These are phyloP conservation scores for Adelognathus sp. DNA, from an alignment of 2,888 invertebrate species.

Conservation along the genomic window DNA sequence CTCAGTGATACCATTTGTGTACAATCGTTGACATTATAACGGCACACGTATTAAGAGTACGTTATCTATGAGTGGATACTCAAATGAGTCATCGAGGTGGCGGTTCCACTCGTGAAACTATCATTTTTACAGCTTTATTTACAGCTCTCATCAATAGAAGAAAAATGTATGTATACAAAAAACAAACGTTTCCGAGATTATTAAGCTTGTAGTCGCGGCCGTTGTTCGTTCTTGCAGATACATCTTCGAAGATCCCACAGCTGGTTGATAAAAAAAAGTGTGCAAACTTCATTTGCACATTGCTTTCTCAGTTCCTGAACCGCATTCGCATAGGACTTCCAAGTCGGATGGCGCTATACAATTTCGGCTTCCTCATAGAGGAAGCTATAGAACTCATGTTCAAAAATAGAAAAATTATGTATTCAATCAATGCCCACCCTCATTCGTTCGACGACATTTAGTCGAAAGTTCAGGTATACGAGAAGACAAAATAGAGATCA, in stretches of 20 bases:
- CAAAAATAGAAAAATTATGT: too few species aligned
- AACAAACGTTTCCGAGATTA: constrained; percentile 39
- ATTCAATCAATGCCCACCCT: too few species aligned
- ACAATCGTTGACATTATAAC: neutral
- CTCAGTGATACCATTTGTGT: neutral
- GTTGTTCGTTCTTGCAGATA: constrained; percentile 53
- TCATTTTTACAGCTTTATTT: constrained; percentile 44
- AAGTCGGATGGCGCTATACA: too few species aligned
- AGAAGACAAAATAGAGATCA: too few species aligned
- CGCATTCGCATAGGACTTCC: too few species aligned
- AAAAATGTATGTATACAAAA: constrained; percentile 8
- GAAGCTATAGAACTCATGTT: too few species aligned
- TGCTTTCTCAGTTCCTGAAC: too few species aligned
- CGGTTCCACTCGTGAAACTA: constrained; percentile 20
- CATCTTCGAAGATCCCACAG: constrained; percentile 40
- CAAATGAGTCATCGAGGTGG: neutral
- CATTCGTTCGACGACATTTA: too few species aligned
- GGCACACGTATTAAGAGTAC: neutral
- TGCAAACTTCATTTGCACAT: too few species aligned
- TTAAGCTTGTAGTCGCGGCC: constrained; percentile 46
- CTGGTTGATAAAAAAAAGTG: constrained; percentile 7
- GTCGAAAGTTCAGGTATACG: too few species aligned
- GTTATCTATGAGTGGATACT: neutral
- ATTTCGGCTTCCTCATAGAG: too few species aligned
- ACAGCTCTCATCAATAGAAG: constrained; percentile 4